A percentile compares a stretch with the other conserved stretches of the same genome.
Evolutionary conservation across 2,888 invertebrate species (phyloP).

Genomic region (Elaeidobius kamerunicus): DNA sequence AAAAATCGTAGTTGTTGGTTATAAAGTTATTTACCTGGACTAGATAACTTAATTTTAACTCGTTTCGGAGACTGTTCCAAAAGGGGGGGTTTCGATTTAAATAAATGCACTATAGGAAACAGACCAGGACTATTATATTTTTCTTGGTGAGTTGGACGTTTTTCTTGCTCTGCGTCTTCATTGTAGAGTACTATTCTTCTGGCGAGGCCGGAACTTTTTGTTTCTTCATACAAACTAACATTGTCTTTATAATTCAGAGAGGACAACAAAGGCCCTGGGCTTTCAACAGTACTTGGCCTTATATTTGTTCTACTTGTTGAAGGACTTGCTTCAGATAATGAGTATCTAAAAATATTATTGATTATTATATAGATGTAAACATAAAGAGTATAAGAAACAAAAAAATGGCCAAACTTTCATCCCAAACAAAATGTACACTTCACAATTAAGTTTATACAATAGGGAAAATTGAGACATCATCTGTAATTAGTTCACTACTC

Average conservation of each 20-base stretch:
- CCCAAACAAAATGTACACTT: neutral
- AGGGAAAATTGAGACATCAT: no score
- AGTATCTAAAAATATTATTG: conserved; percentile 39
- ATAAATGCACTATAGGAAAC: conserved; percentile 53
- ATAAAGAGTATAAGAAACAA: no score
- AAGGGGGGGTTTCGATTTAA: conserved; percentile 48
- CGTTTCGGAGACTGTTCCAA: conserved; percentile 42
- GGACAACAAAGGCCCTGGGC: conserved; percentile 48
- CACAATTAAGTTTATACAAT: no score
- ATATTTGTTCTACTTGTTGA: conserved; percentile 28
- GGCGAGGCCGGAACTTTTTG: conserved; percentile 53
- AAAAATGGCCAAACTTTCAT: neutral
- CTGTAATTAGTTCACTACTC: no score
- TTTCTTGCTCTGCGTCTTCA: conserved; percentile 42
- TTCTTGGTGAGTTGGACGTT: conserved; percentile 43
- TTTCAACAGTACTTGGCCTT: conserved; percentile 31
- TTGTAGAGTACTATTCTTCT: conserved; percentile 54
- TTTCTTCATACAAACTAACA: conserved; percentile 52
- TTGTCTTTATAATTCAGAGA: conserved; percentile 52
- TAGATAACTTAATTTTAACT: conserved; percentile 43
- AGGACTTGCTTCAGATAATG: conserved; percentile 37
- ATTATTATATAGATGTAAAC: no score
- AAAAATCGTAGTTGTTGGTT: no score
- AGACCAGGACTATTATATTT: conserved; percentile 51
- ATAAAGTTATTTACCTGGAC: conserved; percentile 41